Base-by-base conservation (phyloP, 1,140 invertebrate species). In the Drosophila gunungcola region DNA sequence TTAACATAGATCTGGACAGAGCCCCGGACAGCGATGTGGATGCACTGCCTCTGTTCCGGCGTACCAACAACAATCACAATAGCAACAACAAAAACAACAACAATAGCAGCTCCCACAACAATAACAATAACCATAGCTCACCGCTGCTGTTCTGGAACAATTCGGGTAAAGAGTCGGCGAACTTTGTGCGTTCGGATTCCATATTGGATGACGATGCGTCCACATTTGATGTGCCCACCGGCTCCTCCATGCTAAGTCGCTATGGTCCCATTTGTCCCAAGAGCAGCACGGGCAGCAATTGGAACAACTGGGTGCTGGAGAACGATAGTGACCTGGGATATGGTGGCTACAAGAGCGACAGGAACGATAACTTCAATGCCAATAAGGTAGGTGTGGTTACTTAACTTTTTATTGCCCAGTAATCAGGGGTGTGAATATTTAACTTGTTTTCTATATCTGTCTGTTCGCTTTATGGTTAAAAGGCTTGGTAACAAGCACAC, bases 201-300 rank as follows among this genome's bases (percentile, higher is more conserved):
- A 94, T 95, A 75, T 88, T 95, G 64, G 94, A 95, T 32, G 95
- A 96, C 55, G 96, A 95, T 78, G 95, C 95, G 78, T 94, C 96
- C 43, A 96, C 96, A 4, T 96, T 96, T 92, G 96, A 96, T 83
- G 93, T 94, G 13, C 94, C 96, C 25, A 91, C 95, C 16, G 94
- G 95, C 16, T 72, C 78, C 13, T 65, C 81, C 1, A 57, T 90
- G 16, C 73, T 80, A 27, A 96, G 95, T 80, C 96, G 96, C 92
- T 97, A 96, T 85, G 96, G 96, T 11, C 96, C 96, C 1, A 97
- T 97, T 70, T 97, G 96, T n/a, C 94, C 96, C 68, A 93, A 95
- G 85, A 94, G 75, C 29, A 69, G 70, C 27, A 94, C 60, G 3
- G 32, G 12, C 21, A 73, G 32, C 38, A 76, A 68, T 27, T 83